Percentiles rank a stretch among this genome's conserved stretches.
These are phyloP conservation scores for Neuroscelio doddi DNA, from an alignment of 2,888 invertebrate species.

Conservation along the genomic window DNA sequence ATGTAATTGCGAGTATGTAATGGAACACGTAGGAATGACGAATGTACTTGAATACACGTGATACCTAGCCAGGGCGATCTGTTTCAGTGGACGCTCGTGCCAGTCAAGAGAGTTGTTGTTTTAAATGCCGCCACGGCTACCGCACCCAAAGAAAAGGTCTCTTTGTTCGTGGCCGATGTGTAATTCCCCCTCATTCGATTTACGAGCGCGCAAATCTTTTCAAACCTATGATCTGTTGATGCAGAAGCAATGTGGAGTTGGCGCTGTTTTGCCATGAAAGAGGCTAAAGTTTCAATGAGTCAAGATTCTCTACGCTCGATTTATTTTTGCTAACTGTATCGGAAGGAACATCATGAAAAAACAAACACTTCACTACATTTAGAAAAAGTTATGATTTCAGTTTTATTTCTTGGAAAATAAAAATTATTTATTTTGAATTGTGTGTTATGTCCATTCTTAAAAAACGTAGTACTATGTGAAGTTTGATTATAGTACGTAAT, in stretches of 20 bases:
- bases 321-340: constrained; percentile 32
- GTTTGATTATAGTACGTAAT: too few species aligned
- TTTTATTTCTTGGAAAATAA: too few species aligned
- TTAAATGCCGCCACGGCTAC: constrained; percentile 11
- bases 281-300: constrained; percentile 41
- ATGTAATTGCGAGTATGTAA: background rate
- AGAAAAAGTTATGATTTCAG: too few species aligned
- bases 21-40: background rate
- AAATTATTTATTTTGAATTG: too few species aligned
- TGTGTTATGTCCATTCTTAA: too few species aligned
- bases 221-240: constrained; percentile 33
- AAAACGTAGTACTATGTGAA: too few species aligned
- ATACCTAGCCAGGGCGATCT: constrained; percentile 9
- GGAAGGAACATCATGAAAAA: too few species aligned
- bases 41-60: constrained; percentile 4
- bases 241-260: constrained; percentile 27
- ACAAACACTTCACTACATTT: background rate
- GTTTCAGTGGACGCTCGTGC: constrained; percentile 11
- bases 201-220: constrained; percentile 42
- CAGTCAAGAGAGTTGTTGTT: constrained; percentile 26
- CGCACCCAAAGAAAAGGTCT: constrained; percentile 31
- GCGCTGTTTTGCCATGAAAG: constrained; percentile 33
- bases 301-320: constrained; percentile 26
- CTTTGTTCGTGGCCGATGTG: constrained; percentile 40
- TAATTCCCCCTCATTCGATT: constrained; percentile 38